These are phyloP conservation scores for Leptatherina wallacei DNA, from an alignment of 2,797 vertebrate species.

Conservation along the genomic window DNA sequence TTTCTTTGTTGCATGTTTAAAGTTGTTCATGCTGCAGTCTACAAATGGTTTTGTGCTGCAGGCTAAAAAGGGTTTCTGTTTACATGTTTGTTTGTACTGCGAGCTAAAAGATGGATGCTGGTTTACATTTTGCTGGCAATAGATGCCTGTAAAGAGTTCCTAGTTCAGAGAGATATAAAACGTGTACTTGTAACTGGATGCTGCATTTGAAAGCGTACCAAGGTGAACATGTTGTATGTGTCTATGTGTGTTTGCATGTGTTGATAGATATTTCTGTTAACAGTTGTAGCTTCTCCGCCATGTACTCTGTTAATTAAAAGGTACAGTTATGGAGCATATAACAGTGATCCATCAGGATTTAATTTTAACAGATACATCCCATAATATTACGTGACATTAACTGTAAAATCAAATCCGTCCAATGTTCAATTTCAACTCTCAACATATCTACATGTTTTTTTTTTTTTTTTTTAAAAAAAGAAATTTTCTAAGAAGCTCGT, in stretches of 20 bases:
- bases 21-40: conserved; percentile 41
- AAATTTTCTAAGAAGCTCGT: not conserved
- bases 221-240: conserved; percentile 10
- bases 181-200: conserved; percentile 28
- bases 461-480: too few relatives aligned
- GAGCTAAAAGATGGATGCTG: conserved; percentile 60
- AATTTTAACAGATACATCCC: not conserved
- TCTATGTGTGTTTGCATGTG: conserved; percentile 23
- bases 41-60: conserved; percentile 45
- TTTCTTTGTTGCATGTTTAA: conserved; percentile 43
- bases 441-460: not conserved
- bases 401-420: conserved; percentile 12
- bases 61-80: conserved; percentile 50
- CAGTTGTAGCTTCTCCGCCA: conserved; percentile 7
- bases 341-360: not conserved
- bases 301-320: conserved; percentile 13
- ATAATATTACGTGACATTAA: too few relatives aligned
- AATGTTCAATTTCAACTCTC: conserved; percentile 1
- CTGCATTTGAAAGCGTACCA: conserved; percentile 23
- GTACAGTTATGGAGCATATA: not conserved
- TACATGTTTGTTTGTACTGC: conserved; percentile 62
- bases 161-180: conserved; percentile 46
- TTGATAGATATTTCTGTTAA: conserved; percentile 21
- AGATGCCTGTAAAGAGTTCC: conserved; percentile 51
- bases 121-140: conserved; percentile 52